Conservation (phyloP, 2,888 invertebrate genomes). For the Amphipoea lucens region DNA sequence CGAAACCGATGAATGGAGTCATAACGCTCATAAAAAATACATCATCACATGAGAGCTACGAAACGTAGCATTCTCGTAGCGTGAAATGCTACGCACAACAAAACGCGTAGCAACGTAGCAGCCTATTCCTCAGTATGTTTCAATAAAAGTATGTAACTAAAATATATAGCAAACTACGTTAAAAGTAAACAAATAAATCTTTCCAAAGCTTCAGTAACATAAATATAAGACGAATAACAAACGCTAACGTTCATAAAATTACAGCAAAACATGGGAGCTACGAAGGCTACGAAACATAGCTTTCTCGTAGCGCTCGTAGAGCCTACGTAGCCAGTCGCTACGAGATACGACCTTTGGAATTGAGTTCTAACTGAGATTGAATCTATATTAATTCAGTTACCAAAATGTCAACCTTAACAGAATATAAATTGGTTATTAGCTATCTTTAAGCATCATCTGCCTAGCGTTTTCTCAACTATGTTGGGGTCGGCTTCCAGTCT, state of each 20-base stretch:
- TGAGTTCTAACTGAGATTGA: conserved; percentile 20
- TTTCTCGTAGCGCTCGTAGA: conserved; percentile 55
- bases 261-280: conserved; percentile 33
- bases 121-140: no score
- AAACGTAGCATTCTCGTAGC: background rate
- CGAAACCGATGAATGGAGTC: no score
- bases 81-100: background rate
- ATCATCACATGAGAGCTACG: background rate
- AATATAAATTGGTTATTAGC: conserved; percentile 21
- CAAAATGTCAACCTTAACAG: conserved; percentile 13
- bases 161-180: background rate
- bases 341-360: conserved; percentile 30
- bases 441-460: background rate
- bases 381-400: conserved; percentile 30
- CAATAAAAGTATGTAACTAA: background rate
- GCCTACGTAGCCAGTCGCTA: conserved; percentile 50
- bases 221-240: background rate
- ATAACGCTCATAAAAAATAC: background rate
- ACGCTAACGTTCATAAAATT: conserved; percentile 11
- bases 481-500: background rate
- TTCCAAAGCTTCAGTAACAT: background rate
- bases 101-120: background rate
- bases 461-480: background rate
- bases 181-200: conserved; percentile 5
- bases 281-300: conserved; percentile 45